A percentile compares a stretch with the other conserved stretches of the same genome.
phyloP scores from a whole-genome alignment of 2,888 invertebrate species.

The Dendrolimus pini region DNA sequence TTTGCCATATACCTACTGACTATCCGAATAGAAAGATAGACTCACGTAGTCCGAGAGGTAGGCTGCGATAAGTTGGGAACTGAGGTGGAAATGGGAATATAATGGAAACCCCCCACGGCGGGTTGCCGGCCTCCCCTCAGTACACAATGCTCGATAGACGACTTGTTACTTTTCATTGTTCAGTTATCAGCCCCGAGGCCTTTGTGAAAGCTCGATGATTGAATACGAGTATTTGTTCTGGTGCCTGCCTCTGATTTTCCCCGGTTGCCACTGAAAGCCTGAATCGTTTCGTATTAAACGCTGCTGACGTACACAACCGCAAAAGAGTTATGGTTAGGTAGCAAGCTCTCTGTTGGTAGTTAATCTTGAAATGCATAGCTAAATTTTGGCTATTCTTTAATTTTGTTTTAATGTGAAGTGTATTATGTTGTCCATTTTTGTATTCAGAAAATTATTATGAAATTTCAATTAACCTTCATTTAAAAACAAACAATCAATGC shows the following conservation, averaged over 20 bases:
- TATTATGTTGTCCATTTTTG: too few relatives aligned
- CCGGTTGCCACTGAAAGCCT: constrained; percentile 61
- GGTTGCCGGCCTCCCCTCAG: constrained; percentile 29
- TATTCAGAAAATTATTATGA: too few relatives aligned
- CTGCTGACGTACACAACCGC: constrained; percentile 42
- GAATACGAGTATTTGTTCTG: constrained; percentile 75
- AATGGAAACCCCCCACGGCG: constrained; percentile 57
- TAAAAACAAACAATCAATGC: too few relatives aligned
- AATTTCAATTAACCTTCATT: too few relatives aligned
- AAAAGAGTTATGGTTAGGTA: constrained; percentile 29
- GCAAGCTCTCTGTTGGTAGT: neutral
- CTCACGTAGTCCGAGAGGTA: constrained; percentile 69
- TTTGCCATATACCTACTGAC: constrained; percentile 57
- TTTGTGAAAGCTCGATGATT: constrained; percentile 73
- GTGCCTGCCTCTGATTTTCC: constrained; percentile 67
- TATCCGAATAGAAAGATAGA: constrained; percentile 74
- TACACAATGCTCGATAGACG: constrained; percentile 73
- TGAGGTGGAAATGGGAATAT: constrained; percentile 77
- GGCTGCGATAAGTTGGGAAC: constrained; percentile 72
- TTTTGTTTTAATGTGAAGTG: too few relatives aligned
- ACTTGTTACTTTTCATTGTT: constrained; percentile 77
- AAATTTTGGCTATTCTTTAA: too few relatives aligned
- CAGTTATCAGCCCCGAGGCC: constrained; percentile 72
- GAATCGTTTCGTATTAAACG: constrained; percentile 52
- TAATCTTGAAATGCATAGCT: neutral